These are phyloP conservation scores for Etia nguti DNA, from an alignment of 2,113 vertebrate genomes.

Conservation along the genomic window DNA sequence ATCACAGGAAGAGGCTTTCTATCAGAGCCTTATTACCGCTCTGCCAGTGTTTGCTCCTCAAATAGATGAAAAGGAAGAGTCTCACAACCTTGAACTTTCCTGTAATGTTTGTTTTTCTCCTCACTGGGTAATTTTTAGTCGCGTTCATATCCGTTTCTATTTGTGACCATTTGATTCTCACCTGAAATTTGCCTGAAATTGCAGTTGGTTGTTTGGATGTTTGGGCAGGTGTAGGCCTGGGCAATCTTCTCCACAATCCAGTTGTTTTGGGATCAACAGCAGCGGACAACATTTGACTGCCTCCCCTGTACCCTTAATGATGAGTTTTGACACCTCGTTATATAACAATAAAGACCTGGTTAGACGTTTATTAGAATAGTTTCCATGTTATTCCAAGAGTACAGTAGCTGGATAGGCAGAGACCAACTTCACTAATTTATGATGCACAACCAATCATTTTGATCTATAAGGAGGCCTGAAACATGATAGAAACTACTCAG, in stretches of 20 bases:
- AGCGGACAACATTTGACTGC: neutral
- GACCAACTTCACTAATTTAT: neutral
- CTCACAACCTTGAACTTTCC: neutral
- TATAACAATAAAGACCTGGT: neutral
- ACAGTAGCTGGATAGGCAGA: neutral
- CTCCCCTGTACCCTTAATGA: neutral
- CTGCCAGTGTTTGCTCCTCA: neutral
- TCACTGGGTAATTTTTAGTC: neutral
- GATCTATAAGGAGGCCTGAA: neutral
- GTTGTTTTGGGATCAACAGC: neutral
- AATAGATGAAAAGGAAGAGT: neutral
- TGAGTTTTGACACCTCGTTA: neutral
- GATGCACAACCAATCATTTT: neutral
- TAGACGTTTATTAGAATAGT: neutral
- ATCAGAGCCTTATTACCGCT: conserved; percentile 16
- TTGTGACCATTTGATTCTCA: neutral
- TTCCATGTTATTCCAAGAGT: neutral
- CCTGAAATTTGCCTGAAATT: neutral
- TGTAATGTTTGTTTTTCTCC: neutral
- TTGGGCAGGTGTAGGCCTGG: neutral
- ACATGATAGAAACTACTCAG: neutral
- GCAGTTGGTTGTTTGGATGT: neutral
- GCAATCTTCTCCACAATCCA: neutral
- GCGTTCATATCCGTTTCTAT: neutral
- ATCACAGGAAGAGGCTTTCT: conserved; percentile 9